Evolutionary conservation across 2,797 vertebrate genomes (phyloP).

Genomic region (Artibeus lituratus): DNA sequence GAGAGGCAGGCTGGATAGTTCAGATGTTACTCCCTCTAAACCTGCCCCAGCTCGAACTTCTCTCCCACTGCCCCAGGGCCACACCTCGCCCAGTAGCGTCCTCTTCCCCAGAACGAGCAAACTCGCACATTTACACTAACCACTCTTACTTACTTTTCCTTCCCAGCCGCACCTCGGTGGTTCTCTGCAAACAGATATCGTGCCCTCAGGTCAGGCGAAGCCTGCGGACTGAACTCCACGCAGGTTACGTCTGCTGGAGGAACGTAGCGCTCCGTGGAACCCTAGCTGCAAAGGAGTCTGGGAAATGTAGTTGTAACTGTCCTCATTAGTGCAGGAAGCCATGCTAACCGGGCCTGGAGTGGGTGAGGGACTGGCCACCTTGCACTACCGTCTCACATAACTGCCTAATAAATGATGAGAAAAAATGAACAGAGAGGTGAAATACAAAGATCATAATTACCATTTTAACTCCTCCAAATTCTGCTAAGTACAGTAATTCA

Average conservation of each 20-base stretch:
- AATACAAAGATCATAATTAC: background rate
- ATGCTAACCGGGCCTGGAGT: background rate
- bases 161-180: background rate
- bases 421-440: background rate
- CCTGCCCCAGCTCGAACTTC: background rate
- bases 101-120: background rate
- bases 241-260: background rate
- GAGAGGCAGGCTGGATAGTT: background rate
- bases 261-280: background rate
- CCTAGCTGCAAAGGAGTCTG: background rate
- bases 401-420: background rate
- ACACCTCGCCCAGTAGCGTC: background rate
- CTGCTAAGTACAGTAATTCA: background rate
- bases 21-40: background rate
- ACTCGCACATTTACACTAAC: background rate
- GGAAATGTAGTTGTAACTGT: background rate
- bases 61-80: background rate
- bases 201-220: too few species aligned
- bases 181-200: background rate
- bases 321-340: background rate
- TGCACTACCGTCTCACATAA: background rate
- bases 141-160: background rate
- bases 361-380: background rate
- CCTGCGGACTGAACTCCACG: background rate
- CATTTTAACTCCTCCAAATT: background rate